Conservation (phyloP, 2,797 vertebrate species). For the Girardinus metallicus region DNA sequence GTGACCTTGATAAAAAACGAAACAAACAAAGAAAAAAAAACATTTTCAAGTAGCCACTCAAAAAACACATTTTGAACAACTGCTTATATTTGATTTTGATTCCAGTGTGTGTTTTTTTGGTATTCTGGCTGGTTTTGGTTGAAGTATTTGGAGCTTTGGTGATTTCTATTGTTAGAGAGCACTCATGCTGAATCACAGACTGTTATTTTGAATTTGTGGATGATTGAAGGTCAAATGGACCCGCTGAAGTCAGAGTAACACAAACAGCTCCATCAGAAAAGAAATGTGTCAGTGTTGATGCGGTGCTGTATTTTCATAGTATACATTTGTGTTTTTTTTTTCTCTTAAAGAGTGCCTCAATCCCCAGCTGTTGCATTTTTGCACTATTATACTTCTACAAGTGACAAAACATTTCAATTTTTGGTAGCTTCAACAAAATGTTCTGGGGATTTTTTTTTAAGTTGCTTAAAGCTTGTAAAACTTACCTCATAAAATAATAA, state of each 20-base stretch:
- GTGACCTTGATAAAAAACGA: background rate
- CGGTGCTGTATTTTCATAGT: background rate
- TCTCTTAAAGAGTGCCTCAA: background rate
- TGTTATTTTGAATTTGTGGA: conserved; percentile 8
- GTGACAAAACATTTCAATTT: background rate
- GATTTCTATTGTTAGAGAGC: conserved; percentile 2
- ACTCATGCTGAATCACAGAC: background rate
- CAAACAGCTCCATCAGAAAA: background rate
- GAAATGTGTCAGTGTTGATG: background rate
- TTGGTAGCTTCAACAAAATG: background rate
- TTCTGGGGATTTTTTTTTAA: background rate
- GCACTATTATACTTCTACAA: background rate
- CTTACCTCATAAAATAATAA: background rate
- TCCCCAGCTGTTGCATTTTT: no score
- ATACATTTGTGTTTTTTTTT: background rate
- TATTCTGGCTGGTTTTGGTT: background rate
- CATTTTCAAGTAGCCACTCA: background rate
- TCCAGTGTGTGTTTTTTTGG: background rate
- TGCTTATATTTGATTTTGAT: background rate
- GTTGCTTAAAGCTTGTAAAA: background rate
- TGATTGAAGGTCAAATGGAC: conserved; percentile 3
- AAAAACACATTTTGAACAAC: background rate
- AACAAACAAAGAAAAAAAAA: background rate
- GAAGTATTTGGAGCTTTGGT: conserved; percentile 2
- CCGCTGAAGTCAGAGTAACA: background rate